These are phyloP conservation scores for Onychomys torridus DNA, from an alignment of 2,797 vertebrate species.

Conservation along the genomic window DNA sequence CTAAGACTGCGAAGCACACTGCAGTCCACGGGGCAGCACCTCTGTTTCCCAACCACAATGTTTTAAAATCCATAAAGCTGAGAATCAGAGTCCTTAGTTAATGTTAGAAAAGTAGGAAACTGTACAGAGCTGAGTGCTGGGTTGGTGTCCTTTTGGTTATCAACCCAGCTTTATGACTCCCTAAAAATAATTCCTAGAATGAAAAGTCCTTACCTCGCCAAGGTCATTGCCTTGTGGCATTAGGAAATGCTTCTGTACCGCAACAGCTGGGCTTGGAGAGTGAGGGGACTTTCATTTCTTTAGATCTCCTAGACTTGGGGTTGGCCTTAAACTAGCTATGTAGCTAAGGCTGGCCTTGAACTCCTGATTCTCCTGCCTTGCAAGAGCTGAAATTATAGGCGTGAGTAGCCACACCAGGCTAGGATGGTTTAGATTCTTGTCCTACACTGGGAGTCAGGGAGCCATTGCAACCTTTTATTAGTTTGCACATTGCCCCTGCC, in stretches of 20 bases:
- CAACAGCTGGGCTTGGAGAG: neutral
- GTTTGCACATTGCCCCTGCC: neutral
- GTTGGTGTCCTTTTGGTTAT: neutral
- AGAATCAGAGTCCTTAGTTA: conserved; percentile 25
- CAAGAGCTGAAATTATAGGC: neutral
- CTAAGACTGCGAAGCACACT: neutral
- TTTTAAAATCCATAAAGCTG: conserved; percentile 1
- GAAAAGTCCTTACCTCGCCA: neutral
- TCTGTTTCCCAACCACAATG: conserved; percentile 25
- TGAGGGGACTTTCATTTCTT: neutral
- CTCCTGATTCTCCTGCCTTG: neutral
- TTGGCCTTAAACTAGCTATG: neutral
- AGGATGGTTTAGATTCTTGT: neutral
- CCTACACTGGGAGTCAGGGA: neutral
- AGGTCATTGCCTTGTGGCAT: neutral
- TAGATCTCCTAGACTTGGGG: neutral
- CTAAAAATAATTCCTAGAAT: conserved; percentile 12
- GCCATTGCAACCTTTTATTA: neutral
- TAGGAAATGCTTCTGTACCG: neutral
- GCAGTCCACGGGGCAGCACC: neutral
- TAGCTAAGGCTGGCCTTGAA: neutral
- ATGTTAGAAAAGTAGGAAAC: conserved; percentile 13
- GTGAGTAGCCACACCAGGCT: neutral
- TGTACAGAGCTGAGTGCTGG: conserved; percentile 7
- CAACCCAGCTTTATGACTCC: conserved; percentile 17